Evolutionary conservation across 2,113 vertebrate genomes (phyloP).

Genomic region (Aptenodytes forsteri): DNA sequence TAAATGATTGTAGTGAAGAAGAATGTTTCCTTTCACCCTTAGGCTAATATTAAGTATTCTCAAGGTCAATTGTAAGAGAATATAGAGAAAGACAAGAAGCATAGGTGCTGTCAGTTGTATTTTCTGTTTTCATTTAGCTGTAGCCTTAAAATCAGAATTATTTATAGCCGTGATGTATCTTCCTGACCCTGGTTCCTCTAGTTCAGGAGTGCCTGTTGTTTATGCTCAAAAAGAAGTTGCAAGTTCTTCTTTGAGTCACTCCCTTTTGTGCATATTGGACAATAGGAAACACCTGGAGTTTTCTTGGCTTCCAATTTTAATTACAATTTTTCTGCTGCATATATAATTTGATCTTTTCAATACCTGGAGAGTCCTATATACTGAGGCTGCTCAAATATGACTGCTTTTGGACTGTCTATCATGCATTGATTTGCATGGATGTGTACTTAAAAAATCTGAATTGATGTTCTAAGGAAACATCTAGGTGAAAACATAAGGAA

Average conservation of each 20-base stretch:
- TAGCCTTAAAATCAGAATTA: conserved; percentile 43
- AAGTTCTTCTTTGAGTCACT: neutral
- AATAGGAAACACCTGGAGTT: neutral
- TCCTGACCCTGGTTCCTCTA: neutral
- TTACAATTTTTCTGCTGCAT: neutral
- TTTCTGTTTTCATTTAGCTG: conserved; percentile 50
- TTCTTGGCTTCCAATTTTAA: neutral
- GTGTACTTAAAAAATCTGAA: neutral
- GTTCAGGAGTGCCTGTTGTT: neutral
- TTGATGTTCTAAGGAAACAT: neutral
- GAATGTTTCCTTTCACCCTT: neutral
- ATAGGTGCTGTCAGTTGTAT: conserved; percentile 36
- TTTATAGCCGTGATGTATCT: neutral
- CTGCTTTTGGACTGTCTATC: neutral
- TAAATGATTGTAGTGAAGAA: conserved; percentile 6
- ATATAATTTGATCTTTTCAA: neutral
- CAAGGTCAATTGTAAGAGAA: conserved; percentile 57
- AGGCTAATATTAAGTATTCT: conserved; percentile 48
- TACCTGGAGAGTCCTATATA: neutral
- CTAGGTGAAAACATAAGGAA: neutral
- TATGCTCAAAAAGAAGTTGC: neutral
- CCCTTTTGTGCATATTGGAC: neutral
- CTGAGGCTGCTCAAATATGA: neutral
- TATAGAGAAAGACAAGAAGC: conserved; percentile 44
- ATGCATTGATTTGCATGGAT: neutral